Percentiles rank a stretch among this genome's conserved stretches.
These are phyloP conservation scores for Pholis gunnellus DNA, from an alignment of 2,113 vertebrate species.

Conservation along the genomic window DNA sequence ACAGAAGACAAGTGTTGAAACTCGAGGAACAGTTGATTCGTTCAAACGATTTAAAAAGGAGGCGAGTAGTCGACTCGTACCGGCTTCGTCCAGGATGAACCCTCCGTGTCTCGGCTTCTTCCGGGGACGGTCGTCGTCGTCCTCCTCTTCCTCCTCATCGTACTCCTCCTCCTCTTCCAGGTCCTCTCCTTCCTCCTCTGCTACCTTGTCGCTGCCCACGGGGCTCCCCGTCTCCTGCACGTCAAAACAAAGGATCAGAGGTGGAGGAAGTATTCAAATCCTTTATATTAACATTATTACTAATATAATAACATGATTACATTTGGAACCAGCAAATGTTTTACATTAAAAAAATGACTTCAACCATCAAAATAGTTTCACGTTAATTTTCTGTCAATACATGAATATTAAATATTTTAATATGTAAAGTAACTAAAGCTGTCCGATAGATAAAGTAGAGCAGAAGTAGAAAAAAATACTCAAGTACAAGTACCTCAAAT, in stretches of 20 bases:
- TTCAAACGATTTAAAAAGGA: background rate
- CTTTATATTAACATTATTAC: no score
- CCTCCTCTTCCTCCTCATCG: constrained; percentile 93
- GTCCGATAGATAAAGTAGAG: background rate
- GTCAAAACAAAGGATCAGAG: background rate
- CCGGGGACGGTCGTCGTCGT: constrained; percentile 91
- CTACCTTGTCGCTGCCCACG: constrained; percentile 90
- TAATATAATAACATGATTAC: no score
- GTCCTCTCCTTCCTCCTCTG: constrained; percentile 91
- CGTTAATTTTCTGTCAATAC: background rate
- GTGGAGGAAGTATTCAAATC: background rate
- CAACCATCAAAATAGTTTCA: background rate
- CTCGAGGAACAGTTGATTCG: background rate
- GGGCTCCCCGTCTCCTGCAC: constrained; percentile 82
- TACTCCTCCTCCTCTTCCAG: constrained; percentile 87
- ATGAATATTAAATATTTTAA: background rate
- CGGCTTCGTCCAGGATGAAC: constrained; percentile 94
- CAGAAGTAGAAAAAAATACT: background rate
- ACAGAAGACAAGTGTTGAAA: background rate
- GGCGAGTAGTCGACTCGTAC: constrained; percentile 65
- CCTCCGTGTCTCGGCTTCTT: constrained; percentile 92
- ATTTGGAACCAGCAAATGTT: background rate
- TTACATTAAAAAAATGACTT: background rate
- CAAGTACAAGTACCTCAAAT: background rate
- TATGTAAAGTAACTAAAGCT: no score